Evolutionary conservation across 1,140 invertebrate genomes (phyloP), one percentile per base, ranked within the genome.

Genomic region (Microplitis mediator): DNA sequence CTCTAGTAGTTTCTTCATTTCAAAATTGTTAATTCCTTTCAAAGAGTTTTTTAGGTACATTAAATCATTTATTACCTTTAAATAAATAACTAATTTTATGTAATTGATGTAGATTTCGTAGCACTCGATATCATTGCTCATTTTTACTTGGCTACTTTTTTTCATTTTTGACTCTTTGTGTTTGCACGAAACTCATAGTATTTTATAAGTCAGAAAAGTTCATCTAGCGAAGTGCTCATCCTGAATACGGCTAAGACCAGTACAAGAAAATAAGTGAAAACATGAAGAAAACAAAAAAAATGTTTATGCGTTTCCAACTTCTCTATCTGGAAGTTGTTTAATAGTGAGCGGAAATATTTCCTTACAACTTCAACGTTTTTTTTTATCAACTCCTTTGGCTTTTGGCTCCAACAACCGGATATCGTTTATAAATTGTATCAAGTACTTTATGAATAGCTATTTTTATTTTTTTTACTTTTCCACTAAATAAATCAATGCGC

Each of bases 51-150:
- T 9, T 11, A 11, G 31, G 31, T 67, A 54, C 14, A 23, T 54
- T 67, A 13, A 67, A 67, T 50, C 52, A 67, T 52, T 52, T 54
- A 67, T 67, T 67, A 54, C 65, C 54, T 67, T 67, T 67, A 67
- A 31, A 45, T 45, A 11, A 6, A 67, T 67, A 67, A 67, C 50
- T 67, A 67, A 67, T 50, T 67, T 31, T n/a, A 2, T 54, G 52
- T 67, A 67, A 67, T 67, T 67, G 51, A 67, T 14, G 65, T n/a
- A 23, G 54, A 67, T 67, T 67, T 50, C 51, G 3, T 50, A 9
- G 62, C 31, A 9, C 11, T 14, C 65, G 52, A 67, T 50, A 50
- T 67, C 23, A 50, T 39, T 39, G 51, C 51, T 6, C 51, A 54
- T 34, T 67, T 67, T 50, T 14, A 31, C 23, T 11, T 13, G 31